phyloP scores from a whole-genome alignment of 2,797 vertebrate genomes.

The Amblyraja radiata region DNA sequence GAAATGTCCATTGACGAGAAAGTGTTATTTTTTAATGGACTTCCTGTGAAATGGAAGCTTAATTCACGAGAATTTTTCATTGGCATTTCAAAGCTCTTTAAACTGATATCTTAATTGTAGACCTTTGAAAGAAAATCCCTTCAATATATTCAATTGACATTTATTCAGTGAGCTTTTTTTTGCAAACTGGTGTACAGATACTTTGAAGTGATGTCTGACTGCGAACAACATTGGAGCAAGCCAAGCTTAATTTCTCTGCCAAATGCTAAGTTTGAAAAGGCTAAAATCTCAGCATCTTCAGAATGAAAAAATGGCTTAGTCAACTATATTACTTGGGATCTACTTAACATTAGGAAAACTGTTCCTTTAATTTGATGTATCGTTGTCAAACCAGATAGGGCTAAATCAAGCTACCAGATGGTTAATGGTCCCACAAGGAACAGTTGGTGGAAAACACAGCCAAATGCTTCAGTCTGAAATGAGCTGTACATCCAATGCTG shows the following conservation, averaged over 20 bases:
- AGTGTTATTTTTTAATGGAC: not conserved
- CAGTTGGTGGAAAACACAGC: too few species aligned
- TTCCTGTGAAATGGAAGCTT: not conserved
- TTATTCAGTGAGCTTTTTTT: not conserved
- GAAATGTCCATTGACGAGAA: not conserved
- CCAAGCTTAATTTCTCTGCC: too few species aligned
- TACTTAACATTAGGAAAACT: not conserved
- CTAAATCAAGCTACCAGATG: too few species aligned
- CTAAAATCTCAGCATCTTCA: not conserved
- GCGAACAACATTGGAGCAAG: not conserved
- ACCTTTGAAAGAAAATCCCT: not conserved
- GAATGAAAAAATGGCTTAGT: not conserved
- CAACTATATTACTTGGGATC: not conserved
- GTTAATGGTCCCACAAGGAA: too few species aligned
- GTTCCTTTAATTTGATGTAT: not conserved
- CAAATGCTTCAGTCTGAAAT: too few species aligned
- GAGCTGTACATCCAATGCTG: too few species aligned
- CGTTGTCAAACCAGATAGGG: not conserved
- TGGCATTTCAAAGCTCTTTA: slow-evolving; percentile 1
- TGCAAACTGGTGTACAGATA: not conserved
- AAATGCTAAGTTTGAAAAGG: not conserved
- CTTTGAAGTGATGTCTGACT: not conserved
- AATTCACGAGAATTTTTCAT: not conserved
- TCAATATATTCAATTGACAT: not conserved
- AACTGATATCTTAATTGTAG: not conserved